Evolutionary conservation across 2,888 invertebrate species (phyloP).

Genomic region (Monoplex corrugatus): DNA sequence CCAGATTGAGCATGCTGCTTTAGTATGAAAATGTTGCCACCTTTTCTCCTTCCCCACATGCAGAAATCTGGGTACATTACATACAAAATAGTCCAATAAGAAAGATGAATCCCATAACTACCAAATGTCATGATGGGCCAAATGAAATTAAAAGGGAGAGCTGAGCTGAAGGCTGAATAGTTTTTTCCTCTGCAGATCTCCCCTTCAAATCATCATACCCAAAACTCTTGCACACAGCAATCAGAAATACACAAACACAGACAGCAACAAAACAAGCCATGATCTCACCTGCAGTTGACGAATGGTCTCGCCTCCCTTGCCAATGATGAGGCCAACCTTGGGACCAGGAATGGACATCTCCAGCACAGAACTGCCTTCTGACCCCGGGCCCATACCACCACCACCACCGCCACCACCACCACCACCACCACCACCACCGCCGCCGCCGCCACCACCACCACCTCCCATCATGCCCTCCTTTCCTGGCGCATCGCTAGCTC

Average conservation of each 20-base stretch:
- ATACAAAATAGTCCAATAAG: too few species aligned
- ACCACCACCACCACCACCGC: neutral
- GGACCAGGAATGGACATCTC: conserved; percentile 98
- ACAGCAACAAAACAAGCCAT: neutral
- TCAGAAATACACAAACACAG: neutral
- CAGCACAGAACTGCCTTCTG: conserved; percentile 81
- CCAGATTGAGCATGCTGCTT: too few species aligned
- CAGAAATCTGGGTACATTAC: too few species aligned
- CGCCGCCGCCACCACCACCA: neutral
- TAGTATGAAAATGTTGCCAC: too few species aligned
- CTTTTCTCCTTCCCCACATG: too few species aligned
- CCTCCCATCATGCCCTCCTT: conserved; percentile 46
- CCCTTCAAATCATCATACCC: too few species aligned
- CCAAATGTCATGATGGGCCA: too few species aligned
- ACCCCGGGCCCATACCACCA: conserved; percentile 88
- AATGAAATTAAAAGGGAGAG: too few species aligned
- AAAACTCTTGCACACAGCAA: neutral
- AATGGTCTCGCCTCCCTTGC: conserved; percentile 99
- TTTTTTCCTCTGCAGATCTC: too few species aligned
- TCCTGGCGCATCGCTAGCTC: conserved; percentile 63
- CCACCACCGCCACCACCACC: conserved; percentile 67
- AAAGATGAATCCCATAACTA: too few species aligned
- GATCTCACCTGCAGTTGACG: conserved; percentile 86
- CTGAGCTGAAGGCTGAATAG: too few species aligned
- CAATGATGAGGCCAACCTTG: conserved; percentile 98